Evolutionary conservation across 53 echinoderm and acorn worm species (phyloP), one percentile per base, ranked within the genome.

Genomic region (Glandiceps talaboti): DNA sequence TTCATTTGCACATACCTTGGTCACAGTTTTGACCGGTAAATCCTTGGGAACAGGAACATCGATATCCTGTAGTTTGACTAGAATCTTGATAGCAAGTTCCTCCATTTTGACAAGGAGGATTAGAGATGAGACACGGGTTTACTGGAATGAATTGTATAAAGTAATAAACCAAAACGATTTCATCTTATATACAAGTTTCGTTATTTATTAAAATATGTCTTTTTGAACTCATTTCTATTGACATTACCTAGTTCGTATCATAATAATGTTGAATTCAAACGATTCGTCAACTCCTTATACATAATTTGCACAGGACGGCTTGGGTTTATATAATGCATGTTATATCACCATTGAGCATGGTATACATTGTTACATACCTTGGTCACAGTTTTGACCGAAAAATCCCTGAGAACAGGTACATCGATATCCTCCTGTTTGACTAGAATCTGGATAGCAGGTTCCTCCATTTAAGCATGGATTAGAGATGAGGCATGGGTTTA

Each of bases 311-410:
- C n/a, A n/a, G n/a, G n/a, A n/a, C n/a, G n/a, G n/a, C n/a, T n/a
- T n/a, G n/a, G n/a, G n/a, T n/a, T n/a, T n/a, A n/a, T n/a, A n/a
- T n/a, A n/a, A n/a, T n/a, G n/a, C n/a, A n/a, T n/a, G n/a, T n/a
- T n/a, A n/a, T n/a, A n/a, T n/a, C n/a, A n/a, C n/a, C n/a, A n/a
- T n/a, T n/a, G n/a, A n/a, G n/a, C n/a, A n/a, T n/a, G n/a, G n/a
- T n/a, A 6, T 20, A n/a, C n/a, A n/a, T n/a, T n/a, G n/a, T n/a
- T 45, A 45, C 6, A 12, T 85, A 92, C 92, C 92, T 28, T 82
- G 85, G 26, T 87, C 83, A 78, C 92, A 92, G 28, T 86, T 30
- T 27, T 77, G 30, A 27, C 92, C 89, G 14, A 87, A 79, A 32
- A 82, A 92, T 28, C 89, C 89, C 31, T 30, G 33, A 0, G 31